Percentiles rank a stretch among this genome's conserved stretches.
These are phyloP conservation scores for Melikaiella ostensackeni DNA, from an alignment of 2,888 invertebrate species.

Conservation along the genomic window DNA sequence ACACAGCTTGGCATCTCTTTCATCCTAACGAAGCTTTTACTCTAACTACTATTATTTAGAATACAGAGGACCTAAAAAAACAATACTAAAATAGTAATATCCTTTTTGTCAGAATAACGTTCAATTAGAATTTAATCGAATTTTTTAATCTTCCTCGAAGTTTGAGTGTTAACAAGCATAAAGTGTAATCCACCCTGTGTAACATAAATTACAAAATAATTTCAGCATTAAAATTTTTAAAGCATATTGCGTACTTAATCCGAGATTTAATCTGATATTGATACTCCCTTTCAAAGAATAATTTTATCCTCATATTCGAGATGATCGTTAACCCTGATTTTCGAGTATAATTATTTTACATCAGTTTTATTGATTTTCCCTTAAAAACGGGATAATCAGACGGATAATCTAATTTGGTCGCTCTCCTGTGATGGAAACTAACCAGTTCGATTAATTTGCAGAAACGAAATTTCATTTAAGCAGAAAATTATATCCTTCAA, in stretches of 20 bases:
- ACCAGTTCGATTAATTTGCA: no score
- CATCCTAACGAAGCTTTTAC: neutral
- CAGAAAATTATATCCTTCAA: neutral
- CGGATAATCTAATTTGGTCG: neutral
- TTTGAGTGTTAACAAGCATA: neutral
- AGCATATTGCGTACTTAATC: neutral
- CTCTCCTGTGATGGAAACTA: neutral
- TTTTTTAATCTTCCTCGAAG: no score
- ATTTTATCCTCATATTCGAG: neutral
- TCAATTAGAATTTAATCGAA: no score
- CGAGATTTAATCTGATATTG: neutral
- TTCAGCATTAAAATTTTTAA: neutral
- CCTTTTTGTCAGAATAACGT: no score
- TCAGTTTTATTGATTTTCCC: neutral
- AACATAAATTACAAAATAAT: neutral
- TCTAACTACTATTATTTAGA: neutral
- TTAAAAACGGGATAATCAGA: no score
- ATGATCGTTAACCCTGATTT: neutral
- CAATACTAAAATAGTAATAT: no score
- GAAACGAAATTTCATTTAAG: no score
- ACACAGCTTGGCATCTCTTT: slow-evolving; percentile 12
- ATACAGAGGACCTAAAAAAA: no score
- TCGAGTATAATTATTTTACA: neutral
- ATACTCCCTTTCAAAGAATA: neutral
- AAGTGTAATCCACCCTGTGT: neutral